phyloP scores from a whole-genome alignment of 2,113 vertebrate genomes.

The Heterochromis multidens region DNA sequence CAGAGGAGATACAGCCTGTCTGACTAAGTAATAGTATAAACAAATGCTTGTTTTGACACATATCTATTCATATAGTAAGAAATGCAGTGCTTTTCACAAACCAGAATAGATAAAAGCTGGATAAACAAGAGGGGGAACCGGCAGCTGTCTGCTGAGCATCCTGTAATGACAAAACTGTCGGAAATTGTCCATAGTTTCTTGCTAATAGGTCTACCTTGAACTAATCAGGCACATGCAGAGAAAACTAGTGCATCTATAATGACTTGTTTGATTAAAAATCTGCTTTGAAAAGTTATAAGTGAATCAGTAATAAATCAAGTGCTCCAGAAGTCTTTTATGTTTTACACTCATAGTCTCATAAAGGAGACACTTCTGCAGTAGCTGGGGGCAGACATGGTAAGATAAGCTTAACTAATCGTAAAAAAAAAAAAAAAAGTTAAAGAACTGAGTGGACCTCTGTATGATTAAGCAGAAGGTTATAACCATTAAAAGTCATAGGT shows the following conservation, averaged over 20 bases:
- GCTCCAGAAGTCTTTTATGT: not conserved
- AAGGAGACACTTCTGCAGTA: not conserved
- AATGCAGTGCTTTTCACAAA: not conserved
- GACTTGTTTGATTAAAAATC: not conserved
- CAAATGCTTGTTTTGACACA: not conserved
- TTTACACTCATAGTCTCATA: not conserved
- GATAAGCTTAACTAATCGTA: not conserved
- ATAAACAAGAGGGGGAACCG: slow-evolving; percentile 19
- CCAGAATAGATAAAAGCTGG: slow-evolving; percentile 18
- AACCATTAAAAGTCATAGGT: not conserved
- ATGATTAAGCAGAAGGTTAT: not conserved
- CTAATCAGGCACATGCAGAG: not conserved
- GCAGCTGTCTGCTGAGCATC: slow-evolving; percentile 25
- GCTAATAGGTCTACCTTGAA: not conserved
- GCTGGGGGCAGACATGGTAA: not conserved
- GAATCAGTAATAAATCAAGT: not conserved
- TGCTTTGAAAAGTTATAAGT: not conserved
- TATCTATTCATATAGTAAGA: not conserved
- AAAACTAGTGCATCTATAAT: not conserved
- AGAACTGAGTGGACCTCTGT: not conserved
- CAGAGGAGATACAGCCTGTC: not conserved
- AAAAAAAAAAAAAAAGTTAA: not conserved
- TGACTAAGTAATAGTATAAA: not conserved
- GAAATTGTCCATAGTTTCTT: not conserved
- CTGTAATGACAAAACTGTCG: slow-evolving; percentile 1